These are phyloP conservation scores for Erpetoichthys calabaricus DNA, from an alignment of 2,797 vertebrate species.

Conservation along the genomic window DNA sequence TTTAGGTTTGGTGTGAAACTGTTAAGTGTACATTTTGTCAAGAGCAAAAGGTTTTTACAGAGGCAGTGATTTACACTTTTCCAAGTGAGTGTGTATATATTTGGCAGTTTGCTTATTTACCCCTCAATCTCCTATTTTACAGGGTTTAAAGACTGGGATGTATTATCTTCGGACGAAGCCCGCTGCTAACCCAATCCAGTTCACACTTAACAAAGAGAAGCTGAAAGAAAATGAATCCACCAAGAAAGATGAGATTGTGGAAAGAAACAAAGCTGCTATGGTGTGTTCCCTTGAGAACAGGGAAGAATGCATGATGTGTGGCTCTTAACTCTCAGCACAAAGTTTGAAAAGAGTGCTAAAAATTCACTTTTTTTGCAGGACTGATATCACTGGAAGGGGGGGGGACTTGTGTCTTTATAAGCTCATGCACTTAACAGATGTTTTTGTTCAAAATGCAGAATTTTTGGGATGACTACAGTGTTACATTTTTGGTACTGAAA, in stretches of 20 bases:
- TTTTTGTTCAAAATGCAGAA: not conserved
- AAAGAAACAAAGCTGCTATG: slow-evolving; percentile 83
- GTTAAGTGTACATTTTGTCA: too few species aligned
- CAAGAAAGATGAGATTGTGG: slow-evolving; percentile 52
- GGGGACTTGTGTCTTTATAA: too few species aligned
- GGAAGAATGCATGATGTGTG: slow-evolving; percentile 90
- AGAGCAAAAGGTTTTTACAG: too few species aligned
- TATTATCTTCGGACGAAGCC: slow-evolving; percentile 92
- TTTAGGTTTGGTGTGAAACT: too few species aligned
- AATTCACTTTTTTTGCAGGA: too few species aligned
- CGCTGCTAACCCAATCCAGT: slow-evolving; percentile 93
- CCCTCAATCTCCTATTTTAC: slow-evolving; percentile 2
- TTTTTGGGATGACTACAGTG: not conserved
- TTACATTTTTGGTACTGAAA: too few species aligned
- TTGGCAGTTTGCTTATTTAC: not conserved
- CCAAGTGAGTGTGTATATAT: not conserved
- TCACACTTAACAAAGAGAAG: slow-evolving; percentile 93
- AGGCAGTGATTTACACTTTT: too few species aligned
- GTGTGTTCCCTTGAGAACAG: slow-evolving; percentile 89
- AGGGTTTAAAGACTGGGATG: slow-evolving; percentile 97
- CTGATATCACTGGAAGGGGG: too few species aligned
- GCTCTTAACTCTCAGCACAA: slow-evolving; percentile 49
- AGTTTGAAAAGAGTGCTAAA: not conserved
- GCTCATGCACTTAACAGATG: too few species aligned
- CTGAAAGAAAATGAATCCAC: slow-evolving; percentile 51